These are phyloP conservation scores for Venustaconcha ellipsiformis DNA, from an alignment of 1,140 invertebrate species.

Conservation along the genomic window DNA sequence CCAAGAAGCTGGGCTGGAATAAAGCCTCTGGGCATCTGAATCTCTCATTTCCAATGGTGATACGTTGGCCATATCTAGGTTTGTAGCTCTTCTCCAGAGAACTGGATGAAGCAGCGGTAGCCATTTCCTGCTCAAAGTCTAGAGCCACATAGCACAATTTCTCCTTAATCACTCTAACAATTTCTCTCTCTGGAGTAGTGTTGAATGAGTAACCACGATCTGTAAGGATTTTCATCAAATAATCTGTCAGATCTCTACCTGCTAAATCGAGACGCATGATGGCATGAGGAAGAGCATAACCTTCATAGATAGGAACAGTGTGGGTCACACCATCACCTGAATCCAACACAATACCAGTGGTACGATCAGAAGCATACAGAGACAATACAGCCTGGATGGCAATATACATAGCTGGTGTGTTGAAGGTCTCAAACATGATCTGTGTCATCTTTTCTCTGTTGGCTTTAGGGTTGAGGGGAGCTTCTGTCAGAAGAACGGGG, in stretches of 20 bases:
- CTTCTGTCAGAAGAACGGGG: conserved; percentile 66
- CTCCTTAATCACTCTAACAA: conserved; percentile 90
- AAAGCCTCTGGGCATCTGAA: too few species aligned
- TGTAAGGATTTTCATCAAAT: conserved; percentile 95
- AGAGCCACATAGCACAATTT: conserved; percentile 92
- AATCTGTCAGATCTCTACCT: conserved; percentile 94
- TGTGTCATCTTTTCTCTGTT: conserved; percentile 91
- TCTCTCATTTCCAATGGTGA: too few species aligned
- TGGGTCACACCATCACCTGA: conserved; percentile 91
- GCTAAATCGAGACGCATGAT: conserved; percentile 93
- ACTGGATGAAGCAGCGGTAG: conserved; percentile 82
- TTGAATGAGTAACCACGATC: conserved; percentile 97
- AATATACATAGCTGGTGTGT: conserved; percentile 70
- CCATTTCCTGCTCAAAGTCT: conserved; percentile 89
- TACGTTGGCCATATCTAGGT: conserved; percentile 65
- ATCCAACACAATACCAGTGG: conserved; percentile 80
- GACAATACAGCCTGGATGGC: conserved; percentile 71
- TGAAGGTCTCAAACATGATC: conserved; percentile 91
- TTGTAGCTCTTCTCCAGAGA: conserved; percentile 68
- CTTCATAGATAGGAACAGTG: conserved; percentile 89
- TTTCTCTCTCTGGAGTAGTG: conserved; percentile 94
- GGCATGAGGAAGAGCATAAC: conserved; percentile 81
- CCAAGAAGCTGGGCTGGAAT: too few species aligned
- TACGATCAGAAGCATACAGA: conserved; percentile 70
- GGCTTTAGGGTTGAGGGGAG: conserved; percentile 74